These are phyloP conservation scores for Lepidochrysops patricia DNA, from an alignment of 2,888 invertebrate species.

Conservation along the genomic window DNA sequence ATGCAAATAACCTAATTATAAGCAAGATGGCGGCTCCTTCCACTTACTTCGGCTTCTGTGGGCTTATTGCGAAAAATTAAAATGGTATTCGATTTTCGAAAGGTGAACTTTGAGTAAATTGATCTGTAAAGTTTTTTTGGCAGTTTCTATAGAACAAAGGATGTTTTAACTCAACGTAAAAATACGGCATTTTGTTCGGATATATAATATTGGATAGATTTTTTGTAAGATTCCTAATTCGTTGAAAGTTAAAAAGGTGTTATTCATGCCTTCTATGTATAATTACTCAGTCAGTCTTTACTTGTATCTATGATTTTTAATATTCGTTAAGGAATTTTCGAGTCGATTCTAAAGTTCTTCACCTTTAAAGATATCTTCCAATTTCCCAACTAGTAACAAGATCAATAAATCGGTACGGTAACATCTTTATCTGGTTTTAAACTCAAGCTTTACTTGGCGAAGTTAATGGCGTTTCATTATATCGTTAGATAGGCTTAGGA, in stretches of 20 bases:
- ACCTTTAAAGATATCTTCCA: not conserved
- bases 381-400: constrained; percentile 22
- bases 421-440: constrained; percentile 63
- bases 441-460: constrained; percentile 57
- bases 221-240: too few relatives aligned
- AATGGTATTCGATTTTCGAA: constrained; percentile 21
- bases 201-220: too few relatives aligned
- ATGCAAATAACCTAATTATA: constrained; percentile 71
- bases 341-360: not conserved
- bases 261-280: too few relatives aligned
- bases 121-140: not conserved
- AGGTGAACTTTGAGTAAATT: not conserved
- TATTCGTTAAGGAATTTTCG: too few relatives aligned
- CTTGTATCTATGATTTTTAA: too few relatives aligned
- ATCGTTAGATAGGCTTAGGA: constrained; percentile 70
- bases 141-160: too few relatives aligned
- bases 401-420: constrained; percentile 68
- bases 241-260: too few relatives aligned
- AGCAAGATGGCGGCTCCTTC: constrained; percentile 55
- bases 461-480: constrained; percentile 72
- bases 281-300: too few relatives aligned
- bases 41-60: constrained; percentile 35
- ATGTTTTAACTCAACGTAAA: too few relatives aligned
- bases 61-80: constrained; percentile 36
- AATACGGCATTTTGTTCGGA: too few relatives aligned